Evolutionary conservation across 2,113 vertebrate genomes (phyloP), one percentile per base, ranked within the genome.

Genomic region (Meriones unguiculatus): DNA sequence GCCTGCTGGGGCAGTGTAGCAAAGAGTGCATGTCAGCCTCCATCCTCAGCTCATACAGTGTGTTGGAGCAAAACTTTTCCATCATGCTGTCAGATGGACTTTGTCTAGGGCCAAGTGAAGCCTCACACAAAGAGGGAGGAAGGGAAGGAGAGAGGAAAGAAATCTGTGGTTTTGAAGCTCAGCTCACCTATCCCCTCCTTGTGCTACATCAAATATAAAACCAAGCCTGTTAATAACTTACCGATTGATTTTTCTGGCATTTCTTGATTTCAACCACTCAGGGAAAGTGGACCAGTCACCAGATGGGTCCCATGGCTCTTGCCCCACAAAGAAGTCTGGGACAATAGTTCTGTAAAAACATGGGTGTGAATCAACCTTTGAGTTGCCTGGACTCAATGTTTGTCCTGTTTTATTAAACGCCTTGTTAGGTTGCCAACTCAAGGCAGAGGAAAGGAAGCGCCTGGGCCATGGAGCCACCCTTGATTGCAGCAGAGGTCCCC

Each of bases 321-420:
- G 99, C 11, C 99, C 99, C 46, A 99, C 98, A 87, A 98, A 99
- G 98, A 99, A 99, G 95, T 99, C 99, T 77, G 99, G 99, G 86
- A 99, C 98, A 59, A 99, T 97, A 10, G 99, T 97, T 91, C 99
- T 99, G 95, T 52, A 82, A 69, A 69, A 91, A 96, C 41, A 97
- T 1, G 65, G 81, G 91, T 8, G 1, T 1, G 6, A 8, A 3
- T 11, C 50, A 72, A 28, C 20, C 13, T n/a, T 65, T 32, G 35
- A 30, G 30, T 41, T 30, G 20, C 1, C 5, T n/a, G 9, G 25
- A 32, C 38, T 13, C 0, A 0, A 10, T 22, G 1, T 25, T 67
- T 52, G 84, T 38, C 64, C 35, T 7, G 30, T 4, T 11, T 46
- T 32, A 4, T 50, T n/a, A n/a, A 57, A 24, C 50, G 41, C 13